Evolutionary conservation across 1,140 invertebrate species (phyloP).

Genomic region (Paralvinella palmiformis): DNA sequence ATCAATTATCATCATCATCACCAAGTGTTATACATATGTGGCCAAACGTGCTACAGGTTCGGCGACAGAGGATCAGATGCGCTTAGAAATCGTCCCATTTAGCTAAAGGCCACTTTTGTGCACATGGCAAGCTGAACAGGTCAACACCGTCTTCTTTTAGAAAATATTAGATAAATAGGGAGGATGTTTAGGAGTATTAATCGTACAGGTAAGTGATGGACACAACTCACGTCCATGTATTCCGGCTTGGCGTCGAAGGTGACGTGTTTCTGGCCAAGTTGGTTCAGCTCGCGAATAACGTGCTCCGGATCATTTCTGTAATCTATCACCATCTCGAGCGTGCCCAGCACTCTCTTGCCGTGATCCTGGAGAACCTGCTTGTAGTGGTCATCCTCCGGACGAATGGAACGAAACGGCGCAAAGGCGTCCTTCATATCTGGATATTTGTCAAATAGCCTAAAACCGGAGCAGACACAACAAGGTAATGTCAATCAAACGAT

Average conservation of each 20-base stretch:
- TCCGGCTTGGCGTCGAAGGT: slow-evolving; percentile 11
- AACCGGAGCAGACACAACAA: neutral
- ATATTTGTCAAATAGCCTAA: slow-evolving; percentile 7
- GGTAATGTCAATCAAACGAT: neutral
- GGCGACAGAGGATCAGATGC: too few species aligned
- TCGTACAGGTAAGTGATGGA: neutral
- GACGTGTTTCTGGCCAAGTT: slow-evolving; percentile 9
- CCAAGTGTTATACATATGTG: too few species aligned
- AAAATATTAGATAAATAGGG: too few species aligned
- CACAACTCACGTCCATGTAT: slow-evolving; percentile 15
- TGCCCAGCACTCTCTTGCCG: slow-evolving; percentile 5
- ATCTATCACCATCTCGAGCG: neutral
- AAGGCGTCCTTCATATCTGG: slow-evolving; percentile 6
- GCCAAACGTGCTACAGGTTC: too few species aligned
- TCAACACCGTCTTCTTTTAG: too few species aligned
- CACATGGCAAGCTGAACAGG: too few species aligned
- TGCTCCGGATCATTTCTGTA: neutral
- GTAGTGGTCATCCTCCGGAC: neutral
- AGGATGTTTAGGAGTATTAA: neutral
- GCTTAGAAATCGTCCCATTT: too few species aligned
- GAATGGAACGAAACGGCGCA: slow-evolving; percentile 1
- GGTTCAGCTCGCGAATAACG: neutral
- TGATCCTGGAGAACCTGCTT: neutral
- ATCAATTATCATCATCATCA: too few species aligned
- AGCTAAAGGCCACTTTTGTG: too few species aligned